phyloP scores from a whole-genome alignment of 2,113 vertebrate species.

The Ifrita kowaldi region DNA sequence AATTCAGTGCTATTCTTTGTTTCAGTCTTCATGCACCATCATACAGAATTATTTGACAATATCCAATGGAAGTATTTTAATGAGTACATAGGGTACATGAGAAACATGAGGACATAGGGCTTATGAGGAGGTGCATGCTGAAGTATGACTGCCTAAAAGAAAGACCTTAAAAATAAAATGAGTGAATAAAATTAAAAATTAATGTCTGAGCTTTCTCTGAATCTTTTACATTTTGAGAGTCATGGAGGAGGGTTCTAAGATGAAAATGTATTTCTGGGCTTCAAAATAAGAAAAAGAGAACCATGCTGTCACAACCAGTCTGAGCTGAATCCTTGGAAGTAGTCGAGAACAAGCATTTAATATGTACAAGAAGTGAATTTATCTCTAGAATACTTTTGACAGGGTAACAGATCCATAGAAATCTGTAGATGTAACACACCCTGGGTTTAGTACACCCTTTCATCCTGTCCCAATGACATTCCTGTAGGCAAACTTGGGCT shows the following conservation, averaged over 20 bases:
- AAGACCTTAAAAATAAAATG: not conserved
- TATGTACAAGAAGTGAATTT: not conserved
- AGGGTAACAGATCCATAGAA: not conserved
- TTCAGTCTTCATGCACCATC: not conserved
- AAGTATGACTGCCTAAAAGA: not conserved
- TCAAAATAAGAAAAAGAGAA: not conserved
- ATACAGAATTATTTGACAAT: not conserved
- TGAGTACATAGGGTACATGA: not conserved
- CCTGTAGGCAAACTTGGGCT: not conserved
- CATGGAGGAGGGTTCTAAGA: not conserved
- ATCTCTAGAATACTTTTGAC: not conserved
- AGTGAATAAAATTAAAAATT: not conserved
- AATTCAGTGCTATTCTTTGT: not conserved
- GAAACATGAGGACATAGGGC: not conserved
- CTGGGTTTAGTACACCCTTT: not conserved
- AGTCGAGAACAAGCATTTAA: not conserved
- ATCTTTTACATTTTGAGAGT: not conserved
- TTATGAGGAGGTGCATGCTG: not conserved
- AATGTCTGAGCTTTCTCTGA: not conserved
- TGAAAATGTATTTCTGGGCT: not conserved
- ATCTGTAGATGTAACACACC: not conserved
- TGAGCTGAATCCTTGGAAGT: not conserved
- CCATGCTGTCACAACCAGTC: not conserved
- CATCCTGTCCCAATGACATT: not conserved
- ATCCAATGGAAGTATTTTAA: not conserved